Evolutionary conservation across 2,888 invertebrate genomes (phyloP).

Genomic region (Euzophera pinguis): DNA sequence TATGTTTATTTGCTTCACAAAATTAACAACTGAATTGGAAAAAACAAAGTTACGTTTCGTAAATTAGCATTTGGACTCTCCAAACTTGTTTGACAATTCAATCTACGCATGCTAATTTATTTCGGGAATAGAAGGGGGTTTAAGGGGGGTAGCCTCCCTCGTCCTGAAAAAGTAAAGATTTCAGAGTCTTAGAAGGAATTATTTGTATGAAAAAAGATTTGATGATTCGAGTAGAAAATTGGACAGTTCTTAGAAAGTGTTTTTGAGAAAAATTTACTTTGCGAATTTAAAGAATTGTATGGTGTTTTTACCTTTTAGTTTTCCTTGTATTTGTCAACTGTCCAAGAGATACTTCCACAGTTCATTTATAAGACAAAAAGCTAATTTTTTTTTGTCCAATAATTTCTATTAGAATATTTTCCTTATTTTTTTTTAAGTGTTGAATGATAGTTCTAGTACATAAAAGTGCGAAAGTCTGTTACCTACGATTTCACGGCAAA

Average conservation of each 20-base stretch:
- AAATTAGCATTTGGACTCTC: constrained; percentile 39
- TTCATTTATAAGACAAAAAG: no score
- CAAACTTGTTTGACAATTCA: constrained; percentile 44
- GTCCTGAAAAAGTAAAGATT: background rate
- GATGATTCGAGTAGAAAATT: constrained; percentile 6
- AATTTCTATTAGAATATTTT: no score
- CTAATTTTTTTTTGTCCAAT: no score
- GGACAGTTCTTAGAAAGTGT: background rate
- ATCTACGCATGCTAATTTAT: constrained; percentile 54
- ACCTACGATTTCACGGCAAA: no score
- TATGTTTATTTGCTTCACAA: constrained; percentile 14
- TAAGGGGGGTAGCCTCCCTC: background rate
- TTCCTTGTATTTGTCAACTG: no score
- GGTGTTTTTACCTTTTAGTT: background rate
- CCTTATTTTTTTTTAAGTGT: no score
- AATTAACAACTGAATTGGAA: constrained; percentile 19
- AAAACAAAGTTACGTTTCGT: constrained; percentile 21
- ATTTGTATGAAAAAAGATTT: constrained; percentile 7
- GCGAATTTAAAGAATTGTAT: background rate
- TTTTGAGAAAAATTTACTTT: background rate
- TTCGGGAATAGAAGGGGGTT: constrained; percentile 30
- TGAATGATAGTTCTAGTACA: no score
- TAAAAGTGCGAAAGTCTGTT: no score
- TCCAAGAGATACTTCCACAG: no score
- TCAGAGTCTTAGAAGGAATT: background rate